Conservation (phyloP, 2,113 vertebrate genomes). For the Corvus hawaiiensis region DNA sequence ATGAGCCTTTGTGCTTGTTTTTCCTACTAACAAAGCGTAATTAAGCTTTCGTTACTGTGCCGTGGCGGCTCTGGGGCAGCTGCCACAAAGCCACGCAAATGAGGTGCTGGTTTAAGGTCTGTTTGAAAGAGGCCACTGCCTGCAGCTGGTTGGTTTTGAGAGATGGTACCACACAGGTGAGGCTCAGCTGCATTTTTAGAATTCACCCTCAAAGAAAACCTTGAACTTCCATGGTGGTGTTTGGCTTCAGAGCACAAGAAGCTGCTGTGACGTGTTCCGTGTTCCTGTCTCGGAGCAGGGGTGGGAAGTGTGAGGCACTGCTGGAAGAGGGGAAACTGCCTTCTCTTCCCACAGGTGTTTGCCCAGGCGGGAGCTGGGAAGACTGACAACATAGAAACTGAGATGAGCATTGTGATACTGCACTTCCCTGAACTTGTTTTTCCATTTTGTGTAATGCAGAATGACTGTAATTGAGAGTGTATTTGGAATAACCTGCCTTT, state of each 20-base stretch:
- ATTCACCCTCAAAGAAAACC: not conserved
- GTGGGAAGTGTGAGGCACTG: accelerated
- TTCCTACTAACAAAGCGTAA: not conserved
- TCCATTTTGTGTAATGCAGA: not conserved
- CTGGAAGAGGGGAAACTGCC: not conserved
- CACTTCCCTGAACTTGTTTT: not conserved
- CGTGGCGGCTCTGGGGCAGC: not conserved
- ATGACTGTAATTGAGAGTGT: not conserved
- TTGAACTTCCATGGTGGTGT: accelerated
- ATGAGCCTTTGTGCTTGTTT: not conserved
- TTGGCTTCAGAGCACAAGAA: not conserved
- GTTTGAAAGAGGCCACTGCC: accelerated
- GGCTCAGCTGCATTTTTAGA: not conserved
- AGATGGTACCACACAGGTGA: accelerated
- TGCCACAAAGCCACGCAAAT: accelerated
- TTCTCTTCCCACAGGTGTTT: not conserved
- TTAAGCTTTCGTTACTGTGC: not conserved
- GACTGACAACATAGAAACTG: accelerated
- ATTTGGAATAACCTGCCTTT: constrained; percentile 16
- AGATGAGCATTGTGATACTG: not conserved
- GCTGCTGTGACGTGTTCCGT: accelerated
- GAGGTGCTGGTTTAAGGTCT: not conserved
- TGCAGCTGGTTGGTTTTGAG: not conserved
- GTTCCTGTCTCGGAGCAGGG: accelerated
- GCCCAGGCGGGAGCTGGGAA: accelerated